These are phyloP conservation scores for Lycopodina hypogea DNA, from an alignment of 37 sponge, comb jelly and placozoan species.

Conservation along the genomic window DNA sequence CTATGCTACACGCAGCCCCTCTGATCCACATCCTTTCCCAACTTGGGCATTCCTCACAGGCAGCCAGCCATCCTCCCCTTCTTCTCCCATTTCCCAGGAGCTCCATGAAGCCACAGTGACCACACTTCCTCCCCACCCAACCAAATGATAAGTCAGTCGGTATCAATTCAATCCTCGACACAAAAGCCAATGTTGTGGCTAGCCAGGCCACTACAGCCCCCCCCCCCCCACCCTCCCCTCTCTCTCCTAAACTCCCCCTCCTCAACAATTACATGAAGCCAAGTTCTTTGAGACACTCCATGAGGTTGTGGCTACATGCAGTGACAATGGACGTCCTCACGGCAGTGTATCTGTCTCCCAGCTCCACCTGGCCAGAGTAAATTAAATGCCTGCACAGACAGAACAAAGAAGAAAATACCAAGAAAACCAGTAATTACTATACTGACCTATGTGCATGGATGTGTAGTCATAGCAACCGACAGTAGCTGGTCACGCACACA, in stretches of 20 bases:
- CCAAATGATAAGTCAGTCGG: too few relatives aligned
- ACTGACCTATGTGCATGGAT: too few relatives aligned
- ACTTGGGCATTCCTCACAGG: too few relatives aligned
- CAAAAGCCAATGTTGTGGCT: too few relatives aligned
- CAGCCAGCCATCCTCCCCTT: neutral
- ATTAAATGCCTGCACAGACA: slow-evolving; percentile 71
- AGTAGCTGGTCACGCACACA: too few relatives aligned
- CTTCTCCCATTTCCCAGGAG: neutral
- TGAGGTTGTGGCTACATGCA: slow-evolving; percentile 54
- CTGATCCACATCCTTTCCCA: neutral
- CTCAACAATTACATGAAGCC: slow-evolving; percentile 55
- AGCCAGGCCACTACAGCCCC: neutral
- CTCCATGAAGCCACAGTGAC: slow-evolving; percentile 52
- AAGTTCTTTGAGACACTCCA: slow-evolving; percentile 61
- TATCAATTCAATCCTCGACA: too few relatives aligned
- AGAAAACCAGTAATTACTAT: too few relatives aligned
- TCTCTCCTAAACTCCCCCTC: neutral
- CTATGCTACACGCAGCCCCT: too few relatives aligned
- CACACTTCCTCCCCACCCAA: neutral
- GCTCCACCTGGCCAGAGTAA: slow-evolving; percentile 64
- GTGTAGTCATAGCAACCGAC: too few relatives aligned
- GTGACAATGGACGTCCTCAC: slow-evolving; percentile 51
- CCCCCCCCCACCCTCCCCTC: neutral
- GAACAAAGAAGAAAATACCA: too few relatives aligned
- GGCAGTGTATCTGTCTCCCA: slow-evolving; percentile 36